Evolutionary conservation across 2,888 invertebrate genomes (phyloP).

Genomic region (Hypolimnas misippus): DNA sequence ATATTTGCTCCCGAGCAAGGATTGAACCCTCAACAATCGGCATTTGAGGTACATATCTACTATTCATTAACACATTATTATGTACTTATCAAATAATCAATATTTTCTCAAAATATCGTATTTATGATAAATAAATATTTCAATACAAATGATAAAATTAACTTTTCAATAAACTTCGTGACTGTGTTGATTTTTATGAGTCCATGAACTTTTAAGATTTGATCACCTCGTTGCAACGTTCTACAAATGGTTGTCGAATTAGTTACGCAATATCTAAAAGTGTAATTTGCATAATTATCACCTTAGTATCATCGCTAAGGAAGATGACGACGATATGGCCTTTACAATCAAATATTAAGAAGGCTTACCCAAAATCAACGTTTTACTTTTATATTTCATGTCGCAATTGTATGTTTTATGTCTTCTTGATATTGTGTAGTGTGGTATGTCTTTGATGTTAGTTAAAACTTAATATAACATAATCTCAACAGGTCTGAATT

Average conservation of each 20-base stretch:
- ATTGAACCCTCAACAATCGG: too few relatives aligned
- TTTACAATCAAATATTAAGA: constrained; percentile 4
- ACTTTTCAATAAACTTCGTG: constrained; percentile 51
- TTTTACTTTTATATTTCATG: not conserved
- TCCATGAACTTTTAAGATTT: constrained; percentile 68
- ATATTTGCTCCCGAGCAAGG: too few relatives aligned
- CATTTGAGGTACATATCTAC: too few relatives aligned
- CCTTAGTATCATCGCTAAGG: constrained; percentile 3
- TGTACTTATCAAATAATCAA: too few relatives aligned
- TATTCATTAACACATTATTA: too few relatives aligned
- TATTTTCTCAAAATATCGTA: too few relatives aligned
- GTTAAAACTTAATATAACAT: too few relatives aligned
- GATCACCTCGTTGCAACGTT: constrained; percentile 59
- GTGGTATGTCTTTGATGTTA: too few relatives aligned
- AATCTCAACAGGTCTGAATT: too few relatives aligned
- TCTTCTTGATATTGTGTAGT: too few relatives aligned
- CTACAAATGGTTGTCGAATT: constrained; percentile 42
- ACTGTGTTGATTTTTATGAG: constrained; percentile 54
- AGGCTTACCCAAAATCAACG: constrained; percentile 1
- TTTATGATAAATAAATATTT: not conserved
- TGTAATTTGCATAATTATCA: constrained; percentile 17
- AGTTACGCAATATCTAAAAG: constrained; percentile 33
- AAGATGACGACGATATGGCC: not conserved
- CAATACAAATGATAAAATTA: not conserved
- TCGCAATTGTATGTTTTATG: not conserved